Evolutionary conservation across 2,113 vertebrate species (phyloP), one percentile per base, ranked within the genome.

Genomic region (Calidris pygmaea): DNA sequence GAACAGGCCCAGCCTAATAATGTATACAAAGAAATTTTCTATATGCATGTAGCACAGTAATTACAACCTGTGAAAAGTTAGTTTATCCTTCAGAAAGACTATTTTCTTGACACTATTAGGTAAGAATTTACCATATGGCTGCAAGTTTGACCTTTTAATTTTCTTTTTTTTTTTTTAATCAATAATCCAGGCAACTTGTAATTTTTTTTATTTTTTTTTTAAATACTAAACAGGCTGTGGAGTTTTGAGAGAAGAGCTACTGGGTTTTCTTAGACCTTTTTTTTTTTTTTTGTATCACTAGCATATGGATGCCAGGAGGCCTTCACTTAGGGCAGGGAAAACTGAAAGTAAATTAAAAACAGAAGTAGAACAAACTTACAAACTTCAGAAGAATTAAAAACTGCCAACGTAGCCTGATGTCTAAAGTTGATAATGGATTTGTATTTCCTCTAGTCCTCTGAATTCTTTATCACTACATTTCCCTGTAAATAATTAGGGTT

Each of bases 331-430:
- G 78, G 87, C 80, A 95, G 29, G 67, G 77, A 91, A 63, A 88
- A 93, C 55, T 67, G 90, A 90, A 97, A 92, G 84, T 78, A 97
- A 98, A 97, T 97, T 90, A 79, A 93, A 97, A 98, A 12, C 96
- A 98, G 94, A 97, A 95, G 86, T 84, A 76, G 50, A 97, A 91
- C 74, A 93, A 89, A 94, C 66, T 94, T 96, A 91, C 74, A 93
- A 89, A 94, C 66, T 94, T 96, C 73, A 94, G 77, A 96, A 83
- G 91, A 97, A 93, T 93, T 89, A 95, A 97, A 94, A 93, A 55
- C 67, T 93, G 73, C 87, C 89, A 96, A 58, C 65, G 67, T 34
- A 96, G 74, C 68, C 83, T 60, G 81, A 96, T 97, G 83, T 91
- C 92, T 96, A 39, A 94, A 96, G 94, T 76, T 95, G 97, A 96